Evolutionary conservation across 2,888 invertebrate genomes (phyloP).

Genomic region (Biston betularia): DNA sequence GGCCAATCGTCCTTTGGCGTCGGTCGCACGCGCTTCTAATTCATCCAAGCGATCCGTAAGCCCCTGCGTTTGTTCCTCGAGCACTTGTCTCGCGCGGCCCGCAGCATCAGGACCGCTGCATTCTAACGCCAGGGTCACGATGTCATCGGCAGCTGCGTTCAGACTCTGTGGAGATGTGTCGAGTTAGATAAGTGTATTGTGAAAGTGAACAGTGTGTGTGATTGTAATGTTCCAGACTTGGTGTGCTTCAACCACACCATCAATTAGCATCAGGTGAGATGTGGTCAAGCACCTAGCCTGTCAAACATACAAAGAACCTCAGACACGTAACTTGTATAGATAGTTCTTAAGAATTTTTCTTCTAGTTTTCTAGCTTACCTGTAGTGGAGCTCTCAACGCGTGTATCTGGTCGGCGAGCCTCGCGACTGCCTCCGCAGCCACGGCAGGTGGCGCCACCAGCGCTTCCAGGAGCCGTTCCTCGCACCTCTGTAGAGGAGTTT

Average conservation of each 20-base stretch:
- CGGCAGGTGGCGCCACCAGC: constrained; percentile 89
- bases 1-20: constrained; percentile 92
- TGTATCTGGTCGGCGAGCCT: constrained; percentile 93
- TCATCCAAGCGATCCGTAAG: constrained; percentile 92
- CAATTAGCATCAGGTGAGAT: background rate
- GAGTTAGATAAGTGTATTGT: background rate
- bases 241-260: no score
- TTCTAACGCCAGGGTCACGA: constrained; percentile 83
- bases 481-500: constrained; percentile 93
- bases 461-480: constrained; percentile 90
- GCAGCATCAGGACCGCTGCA: constrained; percentile 91
- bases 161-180: constrained; percentile 71
- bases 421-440: constrained; percentile 95
- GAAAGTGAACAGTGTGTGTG: no score
- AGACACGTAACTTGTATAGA: background rate
- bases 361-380: constrained; percentile 56
- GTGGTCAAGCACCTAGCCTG: no score
- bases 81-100: constrained; percentile 91
- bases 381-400: constrained; percentile 90
- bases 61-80: constrained; percentile 90
- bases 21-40: constrained; percentile 91
- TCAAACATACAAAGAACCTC: background rate
- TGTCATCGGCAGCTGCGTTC: constrained; percentile 90
- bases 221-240: no score
- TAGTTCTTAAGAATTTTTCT: background rate